These are phyloP conservation scores for Zootoca vivipara DNA, from an alignment of 2,113 vertebrate genomes.

Conservation along the genomic window DNA sequence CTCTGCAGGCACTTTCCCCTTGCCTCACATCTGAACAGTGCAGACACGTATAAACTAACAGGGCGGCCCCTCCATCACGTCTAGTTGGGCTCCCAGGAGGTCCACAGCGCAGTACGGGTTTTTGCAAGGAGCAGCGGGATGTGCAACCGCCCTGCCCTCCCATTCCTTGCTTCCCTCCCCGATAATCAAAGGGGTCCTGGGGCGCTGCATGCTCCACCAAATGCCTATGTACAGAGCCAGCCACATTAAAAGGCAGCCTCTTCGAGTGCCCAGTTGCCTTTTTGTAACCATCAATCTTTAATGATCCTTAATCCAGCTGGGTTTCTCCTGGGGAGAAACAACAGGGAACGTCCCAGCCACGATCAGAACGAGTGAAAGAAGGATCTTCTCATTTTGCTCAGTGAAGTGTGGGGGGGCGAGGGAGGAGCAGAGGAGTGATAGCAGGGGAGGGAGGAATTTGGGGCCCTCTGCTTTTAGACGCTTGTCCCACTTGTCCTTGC, in stretches of 20 bases:
- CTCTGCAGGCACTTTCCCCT: not conserved
- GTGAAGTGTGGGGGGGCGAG: too few relatives aligned
- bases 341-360: not conserved
- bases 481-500: not conserved
- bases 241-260: not conserved
- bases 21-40: not conserved
- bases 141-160: not conserved
- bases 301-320: constrained; percentile 18
- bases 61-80: not conserved
- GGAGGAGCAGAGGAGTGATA: too few relatives aligned
- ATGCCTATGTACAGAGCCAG: not conserved
- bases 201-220: not conserved
- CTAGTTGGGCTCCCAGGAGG: too few relatives aligned
- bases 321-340: not conserved
- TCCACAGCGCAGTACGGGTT: not conserved
- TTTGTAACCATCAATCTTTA: constrained; percentile 26
- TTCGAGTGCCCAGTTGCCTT: not conserved
- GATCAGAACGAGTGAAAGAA: not conserved
- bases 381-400: not conserved
- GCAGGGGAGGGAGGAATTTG: not conserved
- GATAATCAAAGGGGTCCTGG: not conserved
- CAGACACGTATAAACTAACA: not conserved
- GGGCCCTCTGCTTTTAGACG: not conserved
- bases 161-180: not conserved
- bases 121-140: not conserved